phyloP scores from a whole-genome alignment of 1,140 invertebrate genomes.

The Diprion similis region DNA sequence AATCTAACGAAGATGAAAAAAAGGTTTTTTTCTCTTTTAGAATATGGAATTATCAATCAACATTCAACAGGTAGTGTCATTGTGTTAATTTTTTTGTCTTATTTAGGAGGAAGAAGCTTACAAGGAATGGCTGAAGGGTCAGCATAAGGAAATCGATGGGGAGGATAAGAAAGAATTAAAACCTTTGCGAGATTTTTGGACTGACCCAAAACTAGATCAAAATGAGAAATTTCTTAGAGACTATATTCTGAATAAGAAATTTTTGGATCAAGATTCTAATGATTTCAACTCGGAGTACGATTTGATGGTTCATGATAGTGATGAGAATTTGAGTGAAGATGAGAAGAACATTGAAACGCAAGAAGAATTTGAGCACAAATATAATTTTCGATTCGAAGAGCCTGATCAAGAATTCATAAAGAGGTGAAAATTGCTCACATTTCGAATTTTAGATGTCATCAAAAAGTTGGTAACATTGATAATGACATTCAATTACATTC shows the following conservation, averaged over 20 bases:
- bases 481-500: neutral
- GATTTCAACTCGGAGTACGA: constrained; percentile 72
- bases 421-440: constrained; percentile 51
- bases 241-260: constrained; percentile 89
- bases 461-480: constrained; percentile 12
- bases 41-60: constrained; percentile 9
- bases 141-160: constrained; percentile 71
- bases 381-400: constrained; percentile 96
- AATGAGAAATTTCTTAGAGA: constrained; percentile 91
- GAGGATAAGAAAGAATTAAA: constrained; percentile 73
- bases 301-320: constrained; percentile 71
- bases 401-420: constrained; percentile 91
- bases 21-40: constrained; percentile 33
- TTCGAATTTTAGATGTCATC: constrained; percentile 21
- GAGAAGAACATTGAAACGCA: constrained; percentile 81
- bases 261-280: constrained; percentile 68
- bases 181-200: constrained; percentile 86
- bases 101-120: constrained; percentile 71
- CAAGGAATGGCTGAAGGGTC: constrained; percentile 82
- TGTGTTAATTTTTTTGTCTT: constrained; percentile 24
- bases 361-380: constrained; percentile 93
- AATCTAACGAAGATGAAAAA: constrained; percentile 69
- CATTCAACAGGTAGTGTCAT: constrained; percentile 22
- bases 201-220: constrained; percentile 77
- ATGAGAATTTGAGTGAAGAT: constrained; percentile 80